Percentiles rank a stretch among this genome's conserved stretches.
Evolutionary conservation across 2,113 vertebrate species (phyloP).

Genomic region (Tylochromis polylepis): DNA sequence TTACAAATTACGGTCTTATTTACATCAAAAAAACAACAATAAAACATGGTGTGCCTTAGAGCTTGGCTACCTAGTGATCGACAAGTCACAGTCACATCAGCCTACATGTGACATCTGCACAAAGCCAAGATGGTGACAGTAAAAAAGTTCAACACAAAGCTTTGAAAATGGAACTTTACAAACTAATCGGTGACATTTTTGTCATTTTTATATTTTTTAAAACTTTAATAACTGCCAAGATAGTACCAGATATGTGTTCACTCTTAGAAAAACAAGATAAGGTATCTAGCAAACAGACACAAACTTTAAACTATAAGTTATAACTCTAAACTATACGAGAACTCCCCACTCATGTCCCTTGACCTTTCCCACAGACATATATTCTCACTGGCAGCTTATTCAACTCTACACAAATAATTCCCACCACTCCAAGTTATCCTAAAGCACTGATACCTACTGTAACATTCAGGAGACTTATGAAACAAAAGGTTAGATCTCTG

Average conservation of each 20-base stretch:
- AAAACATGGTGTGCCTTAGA: neutral
- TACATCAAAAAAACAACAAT: neutral
- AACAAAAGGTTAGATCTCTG: conserved; percentile 51
- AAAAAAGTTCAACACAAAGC: neutral
- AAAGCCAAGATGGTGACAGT: neutral
- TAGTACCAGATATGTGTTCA: neutral
- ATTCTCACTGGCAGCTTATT: neutral
- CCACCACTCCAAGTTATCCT: neutral
- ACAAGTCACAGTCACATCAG: neutral
- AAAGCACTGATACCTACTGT: conserved; percentile 26
- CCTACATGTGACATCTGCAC: neutral
- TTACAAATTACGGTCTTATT: neutral
- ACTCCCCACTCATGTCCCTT: neutral
- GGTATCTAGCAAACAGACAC: neutral
- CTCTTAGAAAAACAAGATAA: neutral
- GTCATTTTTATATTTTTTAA: neutral
- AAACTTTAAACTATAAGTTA: neutral
- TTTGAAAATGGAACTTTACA: neutral
- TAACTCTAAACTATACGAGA: neutral
- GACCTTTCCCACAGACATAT: neutral
- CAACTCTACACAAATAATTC: neutral
- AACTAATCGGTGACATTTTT: neutral
- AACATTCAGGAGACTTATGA: conserved; percentile 50
- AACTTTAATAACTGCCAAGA: neutral
- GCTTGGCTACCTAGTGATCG: neutral